Evolutionary conservation across 2,888 invertebrate species (phyloP).

Genomic region (Eristalinus aeneus): DNA sequence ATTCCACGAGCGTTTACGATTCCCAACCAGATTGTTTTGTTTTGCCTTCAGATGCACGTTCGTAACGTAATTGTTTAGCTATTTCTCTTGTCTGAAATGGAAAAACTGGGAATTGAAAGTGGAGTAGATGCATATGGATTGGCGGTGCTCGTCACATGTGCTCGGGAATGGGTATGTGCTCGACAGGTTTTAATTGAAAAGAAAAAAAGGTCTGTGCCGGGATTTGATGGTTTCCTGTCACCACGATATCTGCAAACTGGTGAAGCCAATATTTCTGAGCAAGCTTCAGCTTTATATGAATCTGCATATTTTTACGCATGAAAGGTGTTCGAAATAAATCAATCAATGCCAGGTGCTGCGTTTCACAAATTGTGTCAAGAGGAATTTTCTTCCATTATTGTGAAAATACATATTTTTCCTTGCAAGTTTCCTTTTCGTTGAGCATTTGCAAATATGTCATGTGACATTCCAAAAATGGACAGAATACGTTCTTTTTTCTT

Average conservation of each 20-base stretch:
- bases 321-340: neutral
- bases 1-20: slow-evolving; percentile 58
- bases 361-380: neutral
- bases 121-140: slow-evolving; percentile 2
- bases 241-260: slow-evolving; percentile 27
- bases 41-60: slow-evolving; percentile 54
- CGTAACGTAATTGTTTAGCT: slow-evolving; percentile 58
- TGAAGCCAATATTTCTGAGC: neutral
- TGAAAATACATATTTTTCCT: neutral
- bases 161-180: slow-evolving; percentile 10
- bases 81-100: slow-evolving; percentile 17
- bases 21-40: slow-evolving; percentile 49
- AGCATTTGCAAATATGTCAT: neutral
- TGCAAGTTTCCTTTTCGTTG: neutral
- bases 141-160: neutral
- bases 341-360: neutral
- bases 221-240: slow-evolving; percentile 43
- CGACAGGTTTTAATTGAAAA: slow-evolving; percentile 54
- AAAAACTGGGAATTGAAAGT: slow-evolving; percentile 31
- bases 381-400: neutral
- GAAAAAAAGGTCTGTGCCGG: slow-evolving; percentile 3
- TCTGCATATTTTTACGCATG: neutral
- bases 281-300: neutral
- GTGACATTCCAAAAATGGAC: neutral
- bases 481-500: neutral